Conservation (phyloP, 2,113 vertebrate species). For the Microcebus griseorufus region DNA sequence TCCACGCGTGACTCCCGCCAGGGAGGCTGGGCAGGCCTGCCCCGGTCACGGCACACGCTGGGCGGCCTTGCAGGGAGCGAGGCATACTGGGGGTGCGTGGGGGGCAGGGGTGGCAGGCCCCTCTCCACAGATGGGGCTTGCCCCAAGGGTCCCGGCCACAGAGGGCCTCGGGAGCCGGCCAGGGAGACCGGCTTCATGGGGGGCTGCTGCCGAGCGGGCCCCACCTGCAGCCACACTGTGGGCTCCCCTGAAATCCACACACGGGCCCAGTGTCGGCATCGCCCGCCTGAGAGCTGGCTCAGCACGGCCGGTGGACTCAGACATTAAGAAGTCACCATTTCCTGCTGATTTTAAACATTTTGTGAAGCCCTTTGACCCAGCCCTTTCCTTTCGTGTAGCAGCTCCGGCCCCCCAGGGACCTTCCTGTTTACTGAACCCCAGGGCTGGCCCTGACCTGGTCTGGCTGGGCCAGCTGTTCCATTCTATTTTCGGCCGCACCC, state of each 20-base stretch:
- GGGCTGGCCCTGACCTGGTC: background rate
- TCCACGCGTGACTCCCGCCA: background rate
- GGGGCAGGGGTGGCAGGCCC: background rate
- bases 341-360: conserved; percentile 10
- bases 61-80: rapidly evolving
- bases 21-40: too few relatives aligned
- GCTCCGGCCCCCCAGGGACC: conserved; percentile 33
- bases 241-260: background rate
- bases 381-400: conserved; percentile 37
- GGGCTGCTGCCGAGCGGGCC: rapidly evolving
- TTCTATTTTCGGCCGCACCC: background rate
- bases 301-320: background rate
- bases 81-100: background rate
- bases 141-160: too few relatives aligned
- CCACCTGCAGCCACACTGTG: rapidly evolving
- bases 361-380: background rate
- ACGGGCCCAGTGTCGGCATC: rapidly evolving
- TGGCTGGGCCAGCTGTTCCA: background rate
- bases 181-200: background rate
- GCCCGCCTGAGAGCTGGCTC: background rate
- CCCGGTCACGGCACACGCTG: background rate
- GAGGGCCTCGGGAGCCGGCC: background rate
- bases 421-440: conserved; percentile 66
- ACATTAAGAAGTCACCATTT: conserved; percentile 3
- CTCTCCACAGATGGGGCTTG: background rate